phyloP scores from a whole-genome alignment of 37 sponge, comb jelly and placozoan genomes.

The Chondrosia reniformis region DNA sequence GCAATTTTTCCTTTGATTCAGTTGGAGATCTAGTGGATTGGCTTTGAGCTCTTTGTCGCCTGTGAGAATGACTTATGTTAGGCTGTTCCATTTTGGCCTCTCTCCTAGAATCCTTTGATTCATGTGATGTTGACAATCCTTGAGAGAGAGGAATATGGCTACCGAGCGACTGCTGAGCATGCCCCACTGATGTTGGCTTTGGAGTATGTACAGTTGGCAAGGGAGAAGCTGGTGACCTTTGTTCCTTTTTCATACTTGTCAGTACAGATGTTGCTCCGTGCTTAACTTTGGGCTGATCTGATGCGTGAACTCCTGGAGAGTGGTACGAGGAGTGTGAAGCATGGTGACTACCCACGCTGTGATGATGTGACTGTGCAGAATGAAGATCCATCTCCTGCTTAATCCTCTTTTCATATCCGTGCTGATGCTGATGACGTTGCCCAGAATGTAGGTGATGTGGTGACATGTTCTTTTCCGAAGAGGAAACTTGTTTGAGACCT shows the following conservation, averaged over 20 bases:
- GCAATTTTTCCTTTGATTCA: background rate
- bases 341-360: too few species aligned
- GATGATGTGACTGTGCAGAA: too few species aligned
- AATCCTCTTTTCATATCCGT: background rate
- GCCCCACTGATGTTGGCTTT: background rate
- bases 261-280: background rate
- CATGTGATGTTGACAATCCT: too few species aligned
- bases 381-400: slow-evolving; percentile 15
- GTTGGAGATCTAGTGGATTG: slow-evolving; percentile 4
- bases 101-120: background rate
- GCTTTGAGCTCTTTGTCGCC: background rate
- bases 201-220: background rate
- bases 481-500: background rate
- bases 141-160: background rate
- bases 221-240: background rate
- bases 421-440: background rate
- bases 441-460: background rate
- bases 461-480: background rate
- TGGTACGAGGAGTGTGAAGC: too few species aligned
- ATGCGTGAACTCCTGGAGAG: background rate
- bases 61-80: too few species aligned
- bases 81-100: slow-evolving; percentile 9
- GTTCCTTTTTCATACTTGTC: background rate
- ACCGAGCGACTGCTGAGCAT: slow-evolving; percentile 7
- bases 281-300: background rate